A percentile compares a stretch with the other conserved stretches of the same genome.
Conservation (phyloP, 2,113 vertebrate species). For the Dipodomys merriami region DNA sequence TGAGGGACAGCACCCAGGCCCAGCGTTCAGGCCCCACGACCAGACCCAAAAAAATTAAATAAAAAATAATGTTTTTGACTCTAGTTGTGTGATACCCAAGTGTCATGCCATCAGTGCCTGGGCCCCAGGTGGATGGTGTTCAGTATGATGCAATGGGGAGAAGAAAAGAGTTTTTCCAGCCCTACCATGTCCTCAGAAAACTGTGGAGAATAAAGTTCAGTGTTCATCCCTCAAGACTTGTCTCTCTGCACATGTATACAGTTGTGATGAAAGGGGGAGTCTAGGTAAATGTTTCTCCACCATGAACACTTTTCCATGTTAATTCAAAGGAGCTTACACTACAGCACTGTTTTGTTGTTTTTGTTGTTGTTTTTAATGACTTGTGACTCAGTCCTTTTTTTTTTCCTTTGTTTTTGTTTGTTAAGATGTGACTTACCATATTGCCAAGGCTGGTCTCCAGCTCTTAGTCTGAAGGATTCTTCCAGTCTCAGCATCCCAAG, state of each 20-base stretch:
- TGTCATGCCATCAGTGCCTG: conserved; percentile 62
- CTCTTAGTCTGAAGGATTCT: not conserved
- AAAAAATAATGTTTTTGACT: not conserved
- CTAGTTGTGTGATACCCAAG: conserved; percentile 63
- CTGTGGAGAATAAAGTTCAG: not conserved
- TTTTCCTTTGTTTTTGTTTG: not conserved
- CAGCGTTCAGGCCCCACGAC: no score
- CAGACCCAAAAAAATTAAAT: no score
- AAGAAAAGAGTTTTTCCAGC: conserved; percentile 12
- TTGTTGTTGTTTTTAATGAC: not conserved
- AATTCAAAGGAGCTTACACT: not conserved
- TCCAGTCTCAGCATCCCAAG: not conserved
- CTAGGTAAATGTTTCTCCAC: not conserved
- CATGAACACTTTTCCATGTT: not conserved
- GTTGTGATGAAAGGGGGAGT: not conserved
- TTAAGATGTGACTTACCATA: not conserved
- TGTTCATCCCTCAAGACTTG: not conserved
- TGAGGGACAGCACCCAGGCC: no score
- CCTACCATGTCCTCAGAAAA: not conserved
- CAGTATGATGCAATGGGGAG: conserved; percentile 53
- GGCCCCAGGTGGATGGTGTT: conserved; percentile 55
- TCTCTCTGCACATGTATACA: not conserved
- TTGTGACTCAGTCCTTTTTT: not conserved
- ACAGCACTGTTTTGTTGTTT: not conserved
- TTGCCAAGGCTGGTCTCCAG: not conserved